Conservation (phyloP, 2,797 vertebrate species). For the Acrossocheilus wenchowensis region DNA sequence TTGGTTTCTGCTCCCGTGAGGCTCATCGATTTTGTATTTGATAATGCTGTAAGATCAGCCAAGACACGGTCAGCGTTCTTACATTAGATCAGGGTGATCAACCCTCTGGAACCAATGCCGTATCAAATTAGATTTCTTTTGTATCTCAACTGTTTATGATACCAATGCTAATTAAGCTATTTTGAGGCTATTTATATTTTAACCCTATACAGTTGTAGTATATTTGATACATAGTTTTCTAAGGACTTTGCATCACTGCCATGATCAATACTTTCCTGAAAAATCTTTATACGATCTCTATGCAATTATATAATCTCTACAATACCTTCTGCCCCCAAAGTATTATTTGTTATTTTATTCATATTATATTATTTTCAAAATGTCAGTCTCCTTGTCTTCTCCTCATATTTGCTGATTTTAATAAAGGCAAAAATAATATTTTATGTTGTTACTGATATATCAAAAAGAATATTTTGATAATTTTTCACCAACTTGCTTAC, state of each 20-base stretch:
- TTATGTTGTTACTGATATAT: neutral
- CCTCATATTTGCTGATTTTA: neutral
- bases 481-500: neutral
- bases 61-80: conserved; percentile 12
- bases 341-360: neutral
- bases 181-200: neutral
- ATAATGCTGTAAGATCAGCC: conserved; percentile 45
- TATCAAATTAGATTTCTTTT: neutral
- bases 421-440: neutral
- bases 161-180: neutral
- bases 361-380: neutral
- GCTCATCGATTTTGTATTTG: conserved; percentile 40
- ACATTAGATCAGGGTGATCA: conserved; percentile 25
- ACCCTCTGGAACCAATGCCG: neutral
- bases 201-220: neutral
- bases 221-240: neutral
- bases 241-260: neutral
- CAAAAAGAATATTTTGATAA: neutral
- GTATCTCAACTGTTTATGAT: neutral
- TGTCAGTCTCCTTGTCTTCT: neutral
- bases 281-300: neutral
- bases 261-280: neutral
- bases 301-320: neutral
- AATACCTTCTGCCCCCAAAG: neutral
- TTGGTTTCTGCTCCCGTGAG: conserved; percentile 33